Evolutionary conservation across 2,797 vertebrate genomes (phyloP), one percentile per base, ranked within the genome.

Genomic region (Peromyscus aztecus): DNA sequence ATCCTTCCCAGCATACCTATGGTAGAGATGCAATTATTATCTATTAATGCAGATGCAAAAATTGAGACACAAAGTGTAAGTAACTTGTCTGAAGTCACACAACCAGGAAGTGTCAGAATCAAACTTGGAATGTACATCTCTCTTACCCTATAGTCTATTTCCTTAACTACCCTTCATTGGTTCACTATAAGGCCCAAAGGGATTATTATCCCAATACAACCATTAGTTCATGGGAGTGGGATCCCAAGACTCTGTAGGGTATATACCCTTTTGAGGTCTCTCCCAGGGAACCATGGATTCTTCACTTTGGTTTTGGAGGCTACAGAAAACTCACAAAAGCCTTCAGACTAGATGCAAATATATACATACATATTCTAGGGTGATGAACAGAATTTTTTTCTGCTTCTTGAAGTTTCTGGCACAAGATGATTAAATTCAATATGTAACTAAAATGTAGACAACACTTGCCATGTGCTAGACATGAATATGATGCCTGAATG

Each of bases 31-130:
- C 27, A 76, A 2, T 91, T 93, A 85, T 63, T 91, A 73, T 81
- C 90, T 59, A 71, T 82, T 95, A 96, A 49, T 89, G 29, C 31
- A 88, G 29, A 91, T 89, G 23, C 77, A 31, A 76, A 76, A 94
- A 73, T 24, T 23, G n/a, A 90, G 27, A 19, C 27, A 71, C 43
- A 92, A 87, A 81, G 61, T 4, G 24, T 77, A 69, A 81, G 52
- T 29, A 52, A 83, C 13, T 76, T 85, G 12, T 57, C 43, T 87
- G 2, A 65, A 77, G 67, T 91, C 71, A 91, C 40, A 94, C 27
- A 91, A 59, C 46, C 86, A 65, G 43, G 73, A 71, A 93, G 31
- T 78, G 46, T 10, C 10, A 2, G 43, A 83, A 21, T 61, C 52
- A 91, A 69, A 11, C 12, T 75, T 80, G 24, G n/a, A 40, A 80